Percentiles rank a stretch among this genome's conserved stretches.
Evolutionary conservation across 2,888 invertebrate species (phyloP).

Genomic region (Alviniconcha strummeri): DNA sequence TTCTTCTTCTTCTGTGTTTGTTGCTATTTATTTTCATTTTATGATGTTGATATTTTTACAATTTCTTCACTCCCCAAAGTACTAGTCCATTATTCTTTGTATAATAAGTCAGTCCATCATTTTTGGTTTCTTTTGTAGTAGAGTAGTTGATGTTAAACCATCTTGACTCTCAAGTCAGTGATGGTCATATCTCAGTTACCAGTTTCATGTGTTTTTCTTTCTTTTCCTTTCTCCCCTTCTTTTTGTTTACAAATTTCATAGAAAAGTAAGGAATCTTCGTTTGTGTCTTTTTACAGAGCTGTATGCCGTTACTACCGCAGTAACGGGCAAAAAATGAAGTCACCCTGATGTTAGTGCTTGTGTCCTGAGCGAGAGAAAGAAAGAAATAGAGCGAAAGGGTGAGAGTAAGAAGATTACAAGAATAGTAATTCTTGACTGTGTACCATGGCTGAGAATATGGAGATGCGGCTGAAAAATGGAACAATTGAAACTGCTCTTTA

Average conservation of each 20-base stretch:
- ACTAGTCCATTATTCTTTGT: too few relatives aligned
- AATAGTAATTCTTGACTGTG: neutral
- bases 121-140: too few relatives aligned
- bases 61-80: too few relatives aligned
- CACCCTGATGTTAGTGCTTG: conserved; percentile 1
- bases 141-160: too few relatives aligned
- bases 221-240: neutral
- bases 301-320: conserved; percentile 34
- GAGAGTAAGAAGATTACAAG: neutral
- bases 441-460: neutral
- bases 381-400: conserved; percentile 5
- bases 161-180: too few relatives aligned
- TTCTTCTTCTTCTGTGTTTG: too few relatives aligned
- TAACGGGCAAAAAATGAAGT: conserved; percentile 21
- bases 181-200: too few relatives aligned
- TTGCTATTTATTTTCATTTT: too few relatives aligned
- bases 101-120: too few relatives aligned
- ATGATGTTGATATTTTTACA: too few relatives aligned
- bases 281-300: conserved; percentile 29
- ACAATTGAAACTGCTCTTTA: neutral
- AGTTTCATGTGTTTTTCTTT: neutral
- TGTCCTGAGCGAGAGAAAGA: conserved; percentile 2
- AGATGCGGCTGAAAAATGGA: neutral
- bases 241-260: neutral
- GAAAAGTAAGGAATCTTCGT: conserved; percentile 17